These are phyloP conservation scores for Ennomos quercinarius DNA, from an alignment of 2,888 invertebrate species.

Conservation along the genomic window DNA sequence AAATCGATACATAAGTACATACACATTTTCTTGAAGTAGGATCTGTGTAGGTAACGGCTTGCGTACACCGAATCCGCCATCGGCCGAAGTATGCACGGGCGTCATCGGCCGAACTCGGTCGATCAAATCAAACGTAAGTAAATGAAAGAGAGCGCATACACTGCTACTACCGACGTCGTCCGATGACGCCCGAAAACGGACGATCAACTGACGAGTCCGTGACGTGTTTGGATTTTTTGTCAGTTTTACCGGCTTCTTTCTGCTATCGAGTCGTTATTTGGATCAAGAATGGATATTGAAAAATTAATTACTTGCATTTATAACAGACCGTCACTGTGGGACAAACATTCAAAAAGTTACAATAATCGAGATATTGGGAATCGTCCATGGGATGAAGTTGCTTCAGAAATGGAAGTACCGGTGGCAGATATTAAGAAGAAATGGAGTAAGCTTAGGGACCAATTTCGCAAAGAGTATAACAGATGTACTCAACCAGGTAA, in stretches of 20 bases:
- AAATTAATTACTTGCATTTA: constrained; percentile 19
- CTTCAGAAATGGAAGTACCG: constrained; percentile 11
- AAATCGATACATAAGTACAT: no score
- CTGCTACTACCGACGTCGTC: constrained; percentile 5
- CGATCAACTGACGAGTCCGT: constrained; percentile 12
- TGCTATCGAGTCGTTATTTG: constrained; percentile 5
- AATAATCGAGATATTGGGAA: constrained; percentile 21
- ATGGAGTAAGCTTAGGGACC: constrained; percentile 20
- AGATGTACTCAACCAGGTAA: constrained; percentile 23
- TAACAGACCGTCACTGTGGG: constrained; percentile 23
- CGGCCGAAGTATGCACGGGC: constrained; percentile 22
- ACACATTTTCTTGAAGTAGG: no score
- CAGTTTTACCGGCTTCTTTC: constrained; percentile 12
- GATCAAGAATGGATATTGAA: constrained; percentile 18
- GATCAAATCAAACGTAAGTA: constrained; percentile 18
- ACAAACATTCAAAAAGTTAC: constrained; percentile 24
- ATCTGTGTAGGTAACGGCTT: no score
- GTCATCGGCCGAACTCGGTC: constrained; percentile 21
- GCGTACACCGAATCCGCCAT: constrained; percentile 9
- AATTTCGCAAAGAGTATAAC: constrained; percentile 21
- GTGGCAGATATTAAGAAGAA: constrained; percentile 19
- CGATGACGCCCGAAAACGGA: constrained; percentile 6
- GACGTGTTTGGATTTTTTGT: constrained; percentile 16
- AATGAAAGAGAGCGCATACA: constrained; percentile 10
- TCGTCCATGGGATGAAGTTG: constrained; percentile 18